Evolutionary conservation across 2,888 invertebrate species (phyloP).

Genomic region (Mesochorus sp.): DNA sequence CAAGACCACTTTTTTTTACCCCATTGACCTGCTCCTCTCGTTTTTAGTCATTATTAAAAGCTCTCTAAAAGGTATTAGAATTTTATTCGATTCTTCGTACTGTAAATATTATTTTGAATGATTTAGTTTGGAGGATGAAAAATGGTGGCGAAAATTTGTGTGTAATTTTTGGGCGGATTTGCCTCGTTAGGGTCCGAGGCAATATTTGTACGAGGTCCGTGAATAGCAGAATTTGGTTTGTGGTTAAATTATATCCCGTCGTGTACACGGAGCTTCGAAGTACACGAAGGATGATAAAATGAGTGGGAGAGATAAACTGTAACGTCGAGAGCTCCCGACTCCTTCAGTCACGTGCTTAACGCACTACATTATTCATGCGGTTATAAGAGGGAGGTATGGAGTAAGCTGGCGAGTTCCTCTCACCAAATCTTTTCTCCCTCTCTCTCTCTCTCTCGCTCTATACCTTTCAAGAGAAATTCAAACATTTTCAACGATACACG

Average conservation of each 20-base stretch:
- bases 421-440: background rate
- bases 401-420: conserved; percentile 14
- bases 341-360: conserved; percentile 57
- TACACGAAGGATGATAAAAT: background rate
- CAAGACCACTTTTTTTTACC: background rate
- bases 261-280: conserved; percentile 15
- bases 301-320: conserved; percentile 37
- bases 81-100: conserved; percentile 1
- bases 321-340: conserved; percentile 42
- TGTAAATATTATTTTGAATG: background rate
- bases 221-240: conserved; percentile 28
- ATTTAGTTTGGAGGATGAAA: background rate
- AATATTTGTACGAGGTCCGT: conserved; percentile 32
- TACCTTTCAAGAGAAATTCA: background rate
- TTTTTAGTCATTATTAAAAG: conserved; percentile 39
- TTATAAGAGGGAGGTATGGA: conserved; percentile 37
- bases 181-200: conserved; percentile 36
- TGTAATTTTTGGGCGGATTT: conserved; percentile 11
- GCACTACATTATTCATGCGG: conserved; percentile 52
- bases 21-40: conserved; percentile 16
- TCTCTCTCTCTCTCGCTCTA: background rate
- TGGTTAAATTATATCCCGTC: conserved; percentile 54
- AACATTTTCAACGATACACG: background rate
- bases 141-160: background rate
- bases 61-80: background rate